Evolutionary conservation across 2,113 vertebrate genomes (phyloP).

Genomic region (Megaleporinus macrocephalus): DNA sequence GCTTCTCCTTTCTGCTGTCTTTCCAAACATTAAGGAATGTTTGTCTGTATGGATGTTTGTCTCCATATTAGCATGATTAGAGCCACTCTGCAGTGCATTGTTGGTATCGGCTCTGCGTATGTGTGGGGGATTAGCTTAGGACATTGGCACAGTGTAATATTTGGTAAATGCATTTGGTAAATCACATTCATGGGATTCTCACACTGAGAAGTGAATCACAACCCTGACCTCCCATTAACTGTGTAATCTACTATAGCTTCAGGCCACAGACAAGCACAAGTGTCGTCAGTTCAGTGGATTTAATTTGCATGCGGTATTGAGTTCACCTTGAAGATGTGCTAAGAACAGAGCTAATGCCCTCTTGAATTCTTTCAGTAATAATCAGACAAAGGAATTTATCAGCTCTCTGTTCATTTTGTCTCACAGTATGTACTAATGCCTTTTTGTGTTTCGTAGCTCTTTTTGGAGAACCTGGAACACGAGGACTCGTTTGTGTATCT

Average conservation of each 20-base stretch:
- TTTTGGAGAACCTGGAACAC: constrained; percentile 91
- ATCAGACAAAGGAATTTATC: constrained; percentile 32
- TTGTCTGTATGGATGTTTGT: constrained; percentile 3
- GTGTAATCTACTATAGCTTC: constrained; percentile 5
- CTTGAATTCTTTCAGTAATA: constrained; percentile 11
- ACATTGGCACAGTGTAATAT: neutral
- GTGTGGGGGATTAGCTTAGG: neutral
- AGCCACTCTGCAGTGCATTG: neutral
- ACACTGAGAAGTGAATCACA: neutral
- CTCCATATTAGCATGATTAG: neutral
- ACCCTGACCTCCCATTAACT: neutral
- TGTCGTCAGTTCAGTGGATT: neutral
- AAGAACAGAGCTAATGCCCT: neutral
- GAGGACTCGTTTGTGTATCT: constrained; percentile 94
- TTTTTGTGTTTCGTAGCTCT: constrained; percentile 79
- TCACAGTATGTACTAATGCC: neutral
- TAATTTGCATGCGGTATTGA: constrained; percentile 24
- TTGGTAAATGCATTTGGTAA: neutral
- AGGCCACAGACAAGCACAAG: constrained; percentile 2
- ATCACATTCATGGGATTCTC: neutral
- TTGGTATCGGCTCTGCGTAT: neutral
- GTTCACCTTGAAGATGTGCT: neutral
- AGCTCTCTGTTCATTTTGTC: constrained; percentile 14
- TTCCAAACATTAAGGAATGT: neutral
- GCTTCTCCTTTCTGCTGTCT: neutral